Conservation (phyloP, 2,797 vertebrate species). For the Hipposideros larvatus region DNA sequence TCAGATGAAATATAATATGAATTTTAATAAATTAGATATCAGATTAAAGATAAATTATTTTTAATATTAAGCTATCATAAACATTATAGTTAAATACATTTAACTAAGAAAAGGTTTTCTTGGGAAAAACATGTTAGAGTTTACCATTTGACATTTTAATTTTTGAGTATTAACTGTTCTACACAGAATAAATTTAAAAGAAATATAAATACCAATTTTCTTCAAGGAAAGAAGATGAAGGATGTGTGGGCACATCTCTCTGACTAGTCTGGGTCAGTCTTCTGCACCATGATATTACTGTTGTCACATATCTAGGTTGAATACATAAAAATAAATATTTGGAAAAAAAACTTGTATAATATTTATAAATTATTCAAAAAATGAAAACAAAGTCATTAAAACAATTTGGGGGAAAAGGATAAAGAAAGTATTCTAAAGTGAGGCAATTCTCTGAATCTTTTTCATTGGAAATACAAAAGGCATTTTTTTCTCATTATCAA, state of each 20-base stretch:
- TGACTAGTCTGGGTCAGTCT: constrained; percentile 77
- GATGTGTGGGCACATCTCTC: constrained; percentile 38
- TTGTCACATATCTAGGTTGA: constrained; percentile 86
- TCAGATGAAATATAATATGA: constrained; percentile 24
- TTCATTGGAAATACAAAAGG: constrained; percentile 41
- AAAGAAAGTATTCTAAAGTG: constrained; percentile 18
- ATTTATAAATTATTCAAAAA: constrained; percentile 21
- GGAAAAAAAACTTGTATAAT: constrained; percentile 52
- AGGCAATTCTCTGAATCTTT: background rate
- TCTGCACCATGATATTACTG: constrained; percentile 87
- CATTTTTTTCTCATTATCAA: constrained; percentile 8
- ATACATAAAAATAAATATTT: constrained; percentile 62
- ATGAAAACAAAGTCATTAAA: constrained; percentile 15
- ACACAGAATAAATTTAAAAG: constrained; percentile 43
- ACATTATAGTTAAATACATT: constrained; percentile 41
- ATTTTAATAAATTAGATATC: background rate
- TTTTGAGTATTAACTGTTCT: constrained; percentile 47
- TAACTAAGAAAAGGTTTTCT: constrained; percentile 28
- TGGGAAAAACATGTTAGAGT: background rate
- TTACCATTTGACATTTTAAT: constrained; percentile 37
- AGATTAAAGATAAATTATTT: constrained; percentile 50
- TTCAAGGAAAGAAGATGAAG: constrained; percentile 62
- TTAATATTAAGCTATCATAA: constrained; percentile 56
- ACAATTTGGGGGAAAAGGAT: background rate
- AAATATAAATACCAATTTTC: constrained; percentile 86